These are phyloP conservation scores for Sminthurinus signatus DNA, from an alignment of 1,140 invertebrate species.

Conservation along the genomic window DNA sequence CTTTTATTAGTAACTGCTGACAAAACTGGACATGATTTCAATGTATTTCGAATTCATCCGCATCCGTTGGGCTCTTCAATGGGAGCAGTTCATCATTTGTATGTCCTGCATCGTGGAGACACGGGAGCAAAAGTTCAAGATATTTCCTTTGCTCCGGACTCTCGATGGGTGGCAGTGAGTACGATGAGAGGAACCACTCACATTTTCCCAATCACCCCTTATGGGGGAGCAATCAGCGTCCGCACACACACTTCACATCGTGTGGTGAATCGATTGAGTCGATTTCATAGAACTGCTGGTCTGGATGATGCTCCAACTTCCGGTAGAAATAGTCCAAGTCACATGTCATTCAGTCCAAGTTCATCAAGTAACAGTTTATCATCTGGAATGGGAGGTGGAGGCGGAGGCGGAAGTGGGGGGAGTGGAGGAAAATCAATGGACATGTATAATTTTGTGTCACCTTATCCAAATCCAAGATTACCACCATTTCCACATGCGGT, in stretches of 20 bases:
- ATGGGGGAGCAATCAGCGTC: constrained; percentile 82
- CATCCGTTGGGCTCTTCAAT: constrained; percentile 81
- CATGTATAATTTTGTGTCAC: constrained; percentile 53
- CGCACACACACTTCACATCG: constrained; percentile 86
- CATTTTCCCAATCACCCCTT: constrained; percentile 94
- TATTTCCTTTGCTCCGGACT: constrained; percentile 82
- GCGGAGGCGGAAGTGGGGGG: too few relatives aligned
- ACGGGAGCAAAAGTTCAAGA: constrained; percentile 63
- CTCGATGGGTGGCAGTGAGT: constrained; percentile 89
- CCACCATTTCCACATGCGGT: constrained; percentile 82
- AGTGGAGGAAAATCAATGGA: constrained; percentile 43
- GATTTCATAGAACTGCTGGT: constrained; percentile 93
- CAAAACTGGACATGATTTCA: constrained; percentile 88
- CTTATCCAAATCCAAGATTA: constrained; percentile 77
- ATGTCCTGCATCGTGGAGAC: constrained; percentile 79
- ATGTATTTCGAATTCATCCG: constrained; percentile 88
- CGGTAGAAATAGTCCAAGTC: constrained; percentile 69
- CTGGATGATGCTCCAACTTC: constrained; percentile 59
- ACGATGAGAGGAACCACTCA: constrained; percentile 94
- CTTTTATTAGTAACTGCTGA: constrained; percentile 87
- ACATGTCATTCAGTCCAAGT: constrained; percentile 51
- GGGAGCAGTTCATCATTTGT: constrained; percentile 91
- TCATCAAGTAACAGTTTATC: constrained; percentile 18
- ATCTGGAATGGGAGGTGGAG: constrained; percentile 48
- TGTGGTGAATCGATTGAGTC: constrained; percentile 89